phyloP scores from a whole-genome alignment of 2,113 vertebrate species.

The Nerophis lumbriciformis region DNA sequence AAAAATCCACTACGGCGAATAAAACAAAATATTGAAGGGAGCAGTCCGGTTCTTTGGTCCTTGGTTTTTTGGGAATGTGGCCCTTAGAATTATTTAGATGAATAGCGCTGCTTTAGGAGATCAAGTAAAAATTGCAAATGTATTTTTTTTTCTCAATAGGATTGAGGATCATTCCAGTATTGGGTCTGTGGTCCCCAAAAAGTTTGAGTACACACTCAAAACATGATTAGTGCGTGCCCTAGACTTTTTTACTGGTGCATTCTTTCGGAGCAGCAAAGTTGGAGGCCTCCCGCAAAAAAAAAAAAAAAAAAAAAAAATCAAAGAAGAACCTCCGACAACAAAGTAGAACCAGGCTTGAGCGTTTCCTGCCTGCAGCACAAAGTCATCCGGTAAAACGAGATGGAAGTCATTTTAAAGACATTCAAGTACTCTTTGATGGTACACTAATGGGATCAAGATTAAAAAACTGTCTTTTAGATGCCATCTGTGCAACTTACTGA shows the following conservation, averaged over 20 bases:
- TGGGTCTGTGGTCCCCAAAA: neutral
- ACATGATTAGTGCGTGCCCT: neutral
- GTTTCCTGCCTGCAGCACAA: conserved; percentile 1
- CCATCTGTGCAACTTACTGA: no score
- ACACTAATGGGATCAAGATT: neutral
- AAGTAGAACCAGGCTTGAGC: neutral
- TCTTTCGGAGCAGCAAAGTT: neutral
- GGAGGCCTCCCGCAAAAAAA: neutral
- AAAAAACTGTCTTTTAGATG: neutral
- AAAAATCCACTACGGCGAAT: no score
- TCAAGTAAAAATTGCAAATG: no score
- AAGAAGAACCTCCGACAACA: neutral
- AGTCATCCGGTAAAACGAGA: neutral
- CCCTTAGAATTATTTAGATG: no score
- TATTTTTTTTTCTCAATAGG: no score
- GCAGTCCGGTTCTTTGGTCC: no score
- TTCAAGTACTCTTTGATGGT: neutral
- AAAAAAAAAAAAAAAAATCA: neutral
- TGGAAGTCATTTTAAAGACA: neutral
- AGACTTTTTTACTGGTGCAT: neutral
- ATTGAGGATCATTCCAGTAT: no score
- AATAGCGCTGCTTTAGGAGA: no score
- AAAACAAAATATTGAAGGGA: no score
- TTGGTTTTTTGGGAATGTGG: no score
- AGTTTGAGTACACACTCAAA: neutral